Percentiles rank a stretch among this genome's conserved stretches.
Conservation (phyloP, 2,888 invertebrate genomes). For the Acanthoscelides obtectus region DNA sequence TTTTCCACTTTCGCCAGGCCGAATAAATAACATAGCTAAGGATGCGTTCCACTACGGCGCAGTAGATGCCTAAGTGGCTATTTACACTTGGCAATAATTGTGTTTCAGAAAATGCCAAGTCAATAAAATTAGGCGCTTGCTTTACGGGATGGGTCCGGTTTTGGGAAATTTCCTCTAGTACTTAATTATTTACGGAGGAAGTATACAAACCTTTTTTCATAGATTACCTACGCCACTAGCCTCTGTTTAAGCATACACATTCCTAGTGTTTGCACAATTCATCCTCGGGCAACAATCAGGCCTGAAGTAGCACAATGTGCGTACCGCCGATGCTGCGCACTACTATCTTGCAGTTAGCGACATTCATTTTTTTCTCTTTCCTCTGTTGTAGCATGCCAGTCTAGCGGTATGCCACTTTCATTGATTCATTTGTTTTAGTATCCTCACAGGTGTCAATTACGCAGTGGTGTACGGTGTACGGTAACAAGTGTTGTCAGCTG, state of each 20-base stretch:
- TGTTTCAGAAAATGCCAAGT: no score
- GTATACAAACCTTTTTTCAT: neutral
- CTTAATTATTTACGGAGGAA: no score
- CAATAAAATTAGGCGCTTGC: no score
- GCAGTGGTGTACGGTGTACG: neutral
- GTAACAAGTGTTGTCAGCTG: neutral
- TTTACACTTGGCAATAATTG: no score
- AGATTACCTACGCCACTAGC: neutral
- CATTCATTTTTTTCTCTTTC: neutral
- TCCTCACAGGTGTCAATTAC: neutral
- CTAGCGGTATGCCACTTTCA: neutral
- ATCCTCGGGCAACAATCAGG: slow-evolving; percentile 12
- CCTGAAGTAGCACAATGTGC: slow-evolving; percentile 24
- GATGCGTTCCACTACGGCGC: no score
- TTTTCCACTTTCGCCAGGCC: no score
- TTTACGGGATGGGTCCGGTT: no score
- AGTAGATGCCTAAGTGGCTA: no score
- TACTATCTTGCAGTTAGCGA: slow-evolving; percentile 6
- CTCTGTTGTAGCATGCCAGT: neutral
- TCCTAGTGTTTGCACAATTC: neutral
- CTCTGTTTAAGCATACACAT: neutral
- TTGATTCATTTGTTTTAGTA: neutral
- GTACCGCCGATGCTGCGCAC: slow-evolving; percentile 8
- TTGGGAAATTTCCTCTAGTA: no score
- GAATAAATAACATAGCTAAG: no score